Conservation (phyloP, 2,113 vertebrate species). For the Gasterosteus nipponicus region DNA sequence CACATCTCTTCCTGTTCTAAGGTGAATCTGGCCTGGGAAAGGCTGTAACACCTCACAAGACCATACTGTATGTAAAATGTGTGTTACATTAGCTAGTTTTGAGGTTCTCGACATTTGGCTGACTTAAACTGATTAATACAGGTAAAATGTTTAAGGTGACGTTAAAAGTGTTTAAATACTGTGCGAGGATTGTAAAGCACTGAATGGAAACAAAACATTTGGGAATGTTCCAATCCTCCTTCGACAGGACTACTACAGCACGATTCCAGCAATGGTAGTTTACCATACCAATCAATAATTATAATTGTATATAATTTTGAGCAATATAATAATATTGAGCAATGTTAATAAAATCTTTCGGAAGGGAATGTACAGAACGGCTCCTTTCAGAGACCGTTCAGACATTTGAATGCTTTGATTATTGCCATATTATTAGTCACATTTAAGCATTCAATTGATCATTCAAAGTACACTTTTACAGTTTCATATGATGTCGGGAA, state of each 20-base stretch:
- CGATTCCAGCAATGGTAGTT: background rate
- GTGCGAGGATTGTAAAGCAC: background rate
- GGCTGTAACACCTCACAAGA: background rate
- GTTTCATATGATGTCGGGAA: background rate
- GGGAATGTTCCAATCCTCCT: background rate
- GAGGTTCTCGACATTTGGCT: background rate
- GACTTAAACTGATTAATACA: background rate
- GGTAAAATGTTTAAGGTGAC: no score
- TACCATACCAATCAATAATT: background rate
- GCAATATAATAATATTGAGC: background rate
- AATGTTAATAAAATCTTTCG: background rate
- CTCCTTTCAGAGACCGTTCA: background rate
- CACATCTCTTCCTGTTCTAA: background rate
- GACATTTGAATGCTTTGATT: background rate
- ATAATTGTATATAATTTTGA: no score
- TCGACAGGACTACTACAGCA: background rate
- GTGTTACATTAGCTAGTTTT: background rate
- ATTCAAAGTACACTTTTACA: background rate
- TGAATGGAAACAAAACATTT: background rate
- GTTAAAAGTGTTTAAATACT: background rate
- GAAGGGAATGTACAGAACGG: background rate
- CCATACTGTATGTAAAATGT: background rate
- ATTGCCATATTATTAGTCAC: background rate
- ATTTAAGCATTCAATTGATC: background rate
- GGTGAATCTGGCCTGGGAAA: no score